Evolutionary conservation across 2,113 vertebrate genomes (phyloP), one percentile per base, ranked within the genome.

Genomic region (Perognathus longimembris): DNA sequence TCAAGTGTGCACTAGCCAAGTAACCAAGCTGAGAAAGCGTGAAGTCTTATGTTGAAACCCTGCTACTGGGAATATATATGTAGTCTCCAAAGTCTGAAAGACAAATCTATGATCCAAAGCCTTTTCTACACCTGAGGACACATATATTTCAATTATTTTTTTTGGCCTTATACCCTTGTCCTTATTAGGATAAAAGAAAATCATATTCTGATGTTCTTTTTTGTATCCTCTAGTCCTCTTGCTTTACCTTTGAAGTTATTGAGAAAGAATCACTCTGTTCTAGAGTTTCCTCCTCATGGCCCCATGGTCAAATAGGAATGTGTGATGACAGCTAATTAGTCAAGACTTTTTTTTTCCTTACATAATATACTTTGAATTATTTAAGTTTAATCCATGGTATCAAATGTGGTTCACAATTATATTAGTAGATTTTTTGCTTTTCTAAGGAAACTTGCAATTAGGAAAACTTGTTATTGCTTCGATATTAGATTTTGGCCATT

Each of bases 401-500:
- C 15, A 81, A 32, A 40, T 73, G 30, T 80, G 17, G 57, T 64
- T 85, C 28, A 74, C n/a, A 90, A 42, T 38, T 90, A 0, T 93
- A n/a, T 91, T 87, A 81, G 45, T 64, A 50, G 69, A 50, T 54
- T 54, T 17, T 54, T 54, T 54, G 50, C 50, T 54, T 54, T 54
- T 54, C 50, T 54, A 54, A 54, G 50, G 15, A 54, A 54, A 80
- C 30, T 66, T 89, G 63, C 76, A 89, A 71, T 75, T 88, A 76
- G 36, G 36, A 93, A 73, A 88, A 80, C 2, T 78, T 74, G 42
- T 20, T 85, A 30, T 40, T 85, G 67, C 26, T 83, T 93, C 93
- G 36, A 92, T 83, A 83, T 92, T 74, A 90, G n/a, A 81, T 83
- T 91, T 54, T 94, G n/a, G 18, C 75, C 28, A 63, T 95, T 84